Percentiles rank a stretch among this genome's conserved stretches.
Conservation (phyloP, 2,888 invertebrate species). For the Synanthedon andrenaeformis region DNA sequence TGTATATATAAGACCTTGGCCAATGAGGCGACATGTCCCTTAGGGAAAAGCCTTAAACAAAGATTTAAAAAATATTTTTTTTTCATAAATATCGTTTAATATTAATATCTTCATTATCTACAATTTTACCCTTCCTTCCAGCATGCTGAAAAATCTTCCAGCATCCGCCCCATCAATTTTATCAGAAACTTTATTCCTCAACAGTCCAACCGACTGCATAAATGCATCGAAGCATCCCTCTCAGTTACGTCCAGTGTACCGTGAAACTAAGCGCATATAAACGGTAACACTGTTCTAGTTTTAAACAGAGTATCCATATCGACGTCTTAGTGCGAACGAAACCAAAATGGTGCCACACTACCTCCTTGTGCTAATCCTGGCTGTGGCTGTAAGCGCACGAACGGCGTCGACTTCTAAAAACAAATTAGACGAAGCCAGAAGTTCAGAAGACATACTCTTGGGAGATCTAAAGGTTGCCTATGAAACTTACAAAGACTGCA, state of each 20-base stretch:
- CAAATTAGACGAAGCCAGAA: constrained; percentile 47
- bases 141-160: neutral
- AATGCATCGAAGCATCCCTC: constrained; percentile 65
- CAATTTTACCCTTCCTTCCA: too few species aligned
- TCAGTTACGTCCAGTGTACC: constrained; percentile 51
- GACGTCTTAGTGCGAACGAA: constrained; percentile 49
- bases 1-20: too few species aligned
- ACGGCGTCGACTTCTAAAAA: constrained; percentile 64
- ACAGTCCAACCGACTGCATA: constrained; percentile 41
- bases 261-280: constrained; percentile 67
- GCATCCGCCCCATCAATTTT: neutral
- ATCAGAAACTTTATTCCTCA: constrained; percentile 13
- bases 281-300: constrained; percentile 52
- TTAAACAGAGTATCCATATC: constrained; percentile 54
- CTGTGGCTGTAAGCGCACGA: constrained; percentile 62
- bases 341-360: constrained; percentile 70
- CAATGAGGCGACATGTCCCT: too few species aligned
- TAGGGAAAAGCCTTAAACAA: too few species aligned
- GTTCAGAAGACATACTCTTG: constrained; percentile 62
- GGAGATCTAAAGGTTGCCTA: constrained; percentile 80
- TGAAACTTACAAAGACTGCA: constrained; percentile 85
- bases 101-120: too few species aligned
- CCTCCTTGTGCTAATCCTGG: constrained; percentile 68
- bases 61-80: too few species aligned
- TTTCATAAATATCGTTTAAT: too few species aligned